Evolutionary conservation across 2,797 vertebrate genomes (phyloP).

Genomic region (Naso thynnoides): DNA sequence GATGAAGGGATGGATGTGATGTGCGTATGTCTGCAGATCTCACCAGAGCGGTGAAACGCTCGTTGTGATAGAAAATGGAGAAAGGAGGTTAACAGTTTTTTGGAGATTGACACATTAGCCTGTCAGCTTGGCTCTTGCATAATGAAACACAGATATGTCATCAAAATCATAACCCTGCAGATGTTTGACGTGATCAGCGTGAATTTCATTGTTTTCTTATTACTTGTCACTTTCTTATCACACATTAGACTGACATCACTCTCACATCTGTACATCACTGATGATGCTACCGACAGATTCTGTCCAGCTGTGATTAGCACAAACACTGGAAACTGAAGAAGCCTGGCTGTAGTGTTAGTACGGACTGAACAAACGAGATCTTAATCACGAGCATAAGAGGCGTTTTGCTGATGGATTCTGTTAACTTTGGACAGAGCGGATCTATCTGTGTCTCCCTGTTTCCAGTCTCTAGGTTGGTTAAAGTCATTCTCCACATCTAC

Average conservation of each 20-base stretch:
- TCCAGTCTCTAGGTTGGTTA: not conserved
- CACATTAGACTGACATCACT: not conserved
- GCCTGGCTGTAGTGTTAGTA: not conserved
- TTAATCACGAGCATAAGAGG: not conserved
- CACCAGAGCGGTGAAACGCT: conserved; percentile 21
- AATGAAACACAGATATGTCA: conserved; percentile 16
- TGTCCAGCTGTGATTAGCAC: not conserved
- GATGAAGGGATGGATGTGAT: conserved; percentile 52
- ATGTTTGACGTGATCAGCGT: not conserved
- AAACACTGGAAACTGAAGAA: not conserved
- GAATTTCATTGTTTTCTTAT: not conserved
- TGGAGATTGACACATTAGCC: not conserved
- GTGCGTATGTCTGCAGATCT: conserved; percentile 31
- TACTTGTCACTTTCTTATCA: not conserved
- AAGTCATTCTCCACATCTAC: too few species aligned
- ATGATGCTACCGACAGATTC: not conserved
- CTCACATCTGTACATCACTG: not conserved
- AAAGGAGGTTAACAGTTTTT: conserved; percentile 13
- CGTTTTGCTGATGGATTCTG: not conserved
- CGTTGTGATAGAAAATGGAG: conserved; percentile 6
- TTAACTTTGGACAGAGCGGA: not conserved
- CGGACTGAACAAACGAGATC: not conserved
- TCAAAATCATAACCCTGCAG: not conserved
- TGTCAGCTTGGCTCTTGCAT: conserved; percentile 8
- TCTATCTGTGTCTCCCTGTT: not conserved